These are phyloP conservation scores for Acanthosepion esculentum DNA, from an alignment of 2,888 invertebrate genomes.

Conservation along the genomic window DNA sequence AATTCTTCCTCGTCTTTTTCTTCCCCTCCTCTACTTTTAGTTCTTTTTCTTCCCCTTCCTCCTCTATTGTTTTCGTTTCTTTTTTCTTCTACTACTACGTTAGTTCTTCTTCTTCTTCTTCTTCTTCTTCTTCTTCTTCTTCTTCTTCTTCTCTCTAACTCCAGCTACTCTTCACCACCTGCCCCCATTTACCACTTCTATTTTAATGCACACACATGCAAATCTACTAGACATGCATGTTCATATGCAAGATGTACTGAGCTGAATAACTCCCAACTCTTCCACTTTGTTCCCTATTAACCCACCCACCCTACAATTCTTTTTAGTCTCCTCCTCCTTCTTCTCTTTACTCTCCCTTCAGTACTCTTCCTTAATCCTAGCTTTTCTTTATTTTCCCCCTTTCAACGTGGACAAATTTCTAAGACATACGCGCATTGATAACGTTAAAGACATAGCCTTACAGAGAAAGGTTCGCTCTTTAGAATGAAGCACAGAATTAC, in stretches of 20 bases:
- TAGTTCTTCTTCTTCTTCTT: background rate
- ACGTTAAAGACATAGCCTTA: background rate
- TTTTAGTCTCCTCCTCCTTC: background rate
- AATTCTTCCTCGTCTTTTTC: background rate
- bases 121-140: background rate
- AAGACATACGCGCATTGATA: background rate
- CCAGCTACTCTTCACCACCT: background rate
- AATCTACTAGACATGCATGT: slow-evolving; percentile 15
- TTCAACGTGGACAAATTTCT: slow-evolving; percentile 5
- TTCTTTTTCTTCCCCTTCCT: background rate
- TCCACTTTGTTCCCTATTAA: background rate
- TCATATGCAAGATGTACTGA: slow-evolving; percentile 17
- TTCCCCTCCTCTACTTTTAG: background rate
- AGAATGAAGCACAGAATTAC: background rate
- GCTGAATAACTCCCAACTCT: background rate
- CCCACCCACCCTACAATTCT: background rate
- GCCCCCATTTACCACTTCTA: background rate
- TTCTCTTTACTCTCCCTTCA: background rate
- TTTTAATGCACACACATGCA: slow-evolving; percentile 6
- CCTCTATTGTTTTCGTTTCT: background rate
- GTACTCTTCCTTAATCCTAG: background rate
- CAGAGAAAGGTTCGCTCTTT: background rate
- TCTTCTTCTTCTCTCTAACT: too few relatives aligned
- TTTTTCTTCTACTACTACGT: background rate
- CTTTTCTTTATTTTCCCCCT: background rate